Evolutionary conservation across 2,797 vertebrate genomes (phyloP).

Genomic region (Clarias pachynema): DNA sequence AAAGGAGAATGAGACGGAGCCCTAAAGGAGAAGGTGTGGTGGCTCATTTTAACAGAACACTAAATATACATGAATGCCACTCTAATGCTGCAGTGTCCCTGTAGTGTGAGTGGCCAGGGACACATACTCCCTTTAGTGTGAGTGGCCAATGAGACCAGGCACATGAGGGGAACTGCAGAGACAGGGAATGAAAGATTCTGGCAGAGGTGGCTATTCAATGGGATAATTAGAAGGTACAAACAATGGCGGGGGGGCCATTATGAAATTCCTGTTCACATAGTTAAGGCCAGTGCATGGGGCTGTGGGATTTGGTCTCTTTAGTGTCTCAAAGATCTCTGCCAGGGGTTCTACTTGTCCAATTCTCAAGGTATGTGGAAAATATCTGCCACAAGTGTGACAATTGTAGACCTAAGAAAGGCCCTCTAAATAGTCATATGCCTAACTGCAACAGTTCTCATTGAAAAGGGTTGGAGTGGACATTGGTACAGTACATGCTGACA

Average conservation of each 20-base stretch:
- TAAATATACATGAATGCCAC: conserved; percentile 31
- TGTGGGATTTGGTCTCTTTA: conserved; percentile 10
- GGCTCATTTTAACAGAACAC: conserved; percentile 35
- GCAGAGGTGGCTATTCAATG: not conserved
- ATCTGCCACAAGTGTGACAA: conserved; percentile 17
- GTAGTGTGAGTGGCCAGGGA: not conserved
- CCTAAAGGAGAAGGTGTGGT: conserved; percentile 26
- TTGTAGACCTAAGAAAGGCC: conserved; percentile 28
- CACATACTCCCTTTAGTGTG: not conserved
- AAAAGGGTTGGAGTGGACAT: conserved; percentile 27
- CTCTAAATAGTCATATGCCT: conserved; percentile 2
- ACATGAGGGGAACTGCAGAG: not conserved
- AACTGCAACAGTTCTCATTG: conserved; percentile 16
- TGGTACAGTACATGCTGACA: not conserved
- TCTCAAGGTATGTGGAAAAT: not conserved
- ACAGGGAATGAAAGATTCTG: not conserved
- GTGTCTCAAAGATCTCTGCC: conserved; percentile 27
- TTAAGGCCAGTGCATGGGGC: not conserved
- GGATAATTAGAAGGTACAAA: not conserved
- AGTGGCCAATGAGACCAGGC: not conserved
- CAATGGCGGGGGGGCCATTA: conserved; percentile 1
- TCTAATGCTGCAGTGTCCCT: conserved; percentile 17
- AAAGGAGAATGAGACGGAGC: too few species aligned
- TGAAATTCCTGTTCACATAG: not conserved
- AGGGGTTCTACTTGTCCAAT: conserved; percentile 26